Base-by-base conservation (phyloP, 2,113 vertebrate genomes). In the Anser cygnoides region DNA sequence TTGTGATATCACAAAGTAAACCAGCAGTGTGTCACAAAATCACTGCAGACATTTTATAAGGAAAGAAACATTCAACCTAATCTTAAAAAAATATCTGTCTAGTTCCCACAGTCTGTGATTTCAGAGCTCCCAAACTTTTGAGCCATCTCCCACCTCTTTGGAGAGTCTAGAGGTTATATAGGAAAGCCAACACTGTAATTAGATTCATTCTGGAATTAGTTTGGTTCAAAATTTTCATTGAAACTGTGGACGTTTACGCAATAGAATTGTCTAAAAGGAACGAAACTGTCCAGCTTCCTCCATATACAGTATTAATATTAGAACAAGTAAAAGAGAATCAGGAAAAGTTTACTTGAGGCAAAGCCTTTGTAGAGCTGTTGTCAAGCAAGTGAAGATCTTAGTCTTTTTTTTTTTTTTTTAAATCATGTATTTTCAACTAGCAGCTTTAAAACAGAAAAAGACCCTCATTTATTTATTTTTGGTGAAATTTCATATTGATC, bases 41-140 rank as follows among this genome's bases (percentile, higher is more conserved):
- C 84, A 74, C 79, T 71, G 44, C 44, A 44, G 78, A 49, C 26
- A 11, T 90, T 95, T 85, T 87, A 65, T 35, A 49, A 93, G 58
- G 39, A 85, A 78, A 81, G 57, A 78, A 88, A 73, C 55, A 85
- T 77, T 77, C 43, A 73, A 62, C 28, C 79, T 92, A 93, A 90
- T 43, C 29, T 88, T 78, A 90, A 35, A 62, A 79, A 2, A 37
- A 91, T 22, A 59, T 54, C 37, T 67, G 8, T 75, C 57, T 76
- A 6, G 15, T 66, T 86, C n/a, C 14, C 23, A 44, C 23, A 70
- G 14, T 44, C 17, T 10, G 11, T 4, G 6, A 19, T 89, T 91
- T 91, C 41, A 84, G 68, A 91, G 31, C 33, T 92, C 44, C 9
- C 6, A 66, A 73, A 66, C 44, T 15, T 80, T 73, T 73, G 26